A percentile compares a stretch with the other conserved stretches of the same genome.
phyloP scores from a whole-genome alignment of 2,797 vertebrate species.

The Sebastes kiyomatsui region DNA sequence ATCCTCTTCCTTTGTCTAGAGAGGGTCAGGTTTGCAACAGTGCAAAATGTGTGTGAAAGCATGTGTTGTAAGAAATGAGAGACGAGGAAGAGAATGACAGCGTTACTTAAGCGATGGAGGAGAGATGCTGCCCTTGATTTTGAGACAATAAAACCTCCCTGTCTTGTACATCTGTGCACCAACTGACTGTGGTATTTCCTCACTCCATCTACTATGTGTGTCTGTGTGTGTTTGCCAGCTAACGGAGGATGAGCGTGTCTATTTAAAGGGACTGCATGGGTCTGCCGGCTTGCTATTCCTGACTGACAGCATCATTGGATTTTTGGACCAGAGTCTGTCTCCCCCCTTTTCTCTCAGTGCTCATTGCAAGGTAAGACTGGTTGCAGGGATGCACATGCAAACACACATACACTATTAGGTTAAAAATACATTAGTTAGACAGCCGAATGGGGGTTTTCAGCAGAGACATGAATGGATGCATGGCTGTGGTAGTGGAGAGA shows the following conservation, averaged over 20 bases:
- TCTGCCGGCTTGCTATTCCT: slow-evolving; percentile 64
- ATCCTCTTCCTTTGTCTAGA: slow-evolving; percentile 68
- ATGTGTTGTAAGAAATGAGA: slow-evolving; percentile 35
- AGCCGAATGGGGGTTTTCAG: slow-evolving; percentile 5
- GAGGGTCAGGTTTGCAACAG: slow-evolving; percentile 44
- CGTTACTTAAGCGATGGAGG: slow-evolving; percentile 46
- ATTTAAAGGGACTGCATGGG: slow-evolving; percentile 68
- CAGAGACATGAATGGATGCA: slow-evolving; percentile 22
- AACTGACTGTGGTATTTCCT: slow-evolving; percentile 68
- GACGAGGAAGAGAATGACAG: slow-evolving; percentile 28
- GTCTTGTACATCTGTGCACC: slow-evolving; percentile 64
- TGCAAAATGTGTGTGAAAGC: slow-evolving; percentile 46
- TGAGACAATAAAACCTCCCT: slow-evolving; percentile 68
- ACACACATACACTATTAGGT: neutral
- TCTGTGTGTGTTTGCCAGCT: slow-evolving; percentile 61
- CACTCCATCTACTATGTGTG: slow-evolving; percentile 54
- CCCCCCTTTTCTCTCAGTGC: slow-evolving; percentile 27
- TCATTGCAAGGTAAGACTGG: slow-evolving; percentile 63
- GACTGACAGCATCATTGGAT: slow-evolving; percentile 39
- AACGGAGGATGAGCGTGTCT: slow-evolving; percentile 57
- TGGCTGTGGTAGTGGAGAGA: slow-evolving; percentile 21
- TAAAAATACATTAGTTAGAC: slow-evolving; percentile 5
- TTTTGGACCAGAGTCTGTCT: slow-evolving; percentile 54
- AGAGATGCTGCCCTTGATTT: slow-evolving; percentile 47
- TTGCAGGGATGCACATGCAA: neutral